Evolutionary conservation across 2,888 invertebrate species (phyloP), one percentile per base, ranked within the genome.

Genomic region (Tanytarsus gracilentus): DNA sequence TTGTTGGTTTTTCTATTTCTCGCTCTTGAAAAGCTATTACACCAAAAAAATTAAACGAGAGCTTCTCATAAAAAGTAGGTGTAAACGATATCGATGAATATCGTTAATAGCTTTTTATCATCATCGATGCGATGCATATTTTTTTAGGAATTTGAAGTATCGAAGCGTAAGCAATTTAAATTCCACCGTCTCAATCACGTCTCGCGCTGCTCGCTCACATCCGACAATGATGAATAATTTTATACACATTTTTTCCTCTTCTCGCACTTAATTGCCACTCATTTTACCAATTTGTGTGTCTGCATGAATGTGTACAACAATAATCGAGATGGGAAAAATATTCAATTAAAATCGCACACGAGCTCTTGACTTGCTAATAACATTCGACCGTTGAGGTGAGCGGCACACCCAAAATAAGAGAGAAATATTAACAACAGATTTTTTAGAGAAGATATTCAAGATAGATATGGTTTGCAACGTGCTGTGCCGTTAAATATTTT

Each of bases 331-430:
- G 16, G 18, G 11, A 21, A 44, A 16, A 44, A 44, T 44, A 44
- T 44, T 44, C 44, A 44, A 44, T 44, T 44, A 44, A 44, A 18
- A 18, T 44, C 21, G 44, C 44, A 44, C 44, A 44, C 44, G 44
- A 44, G 21, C 21, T 11, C n/a, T 33, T 33, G 33, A 33, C 9
- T 33, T n/a, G 33, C 33, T 33, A 33, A 33, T 33, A 9, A 33
- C 6, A n/a, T 33, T n/a, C 9, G 11, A 33, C 33, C 33, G 11
- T 11, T 33, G 9, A 11, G 9, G 11, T 33, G 33, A 33, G 11
- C 9, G 9, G 9, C 33, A 33, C 33, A 33, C 33, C n/a, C n/a
- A 33, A 5, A 9, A 33, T 9, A 2, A 33, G 33, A 3, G 33
- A 33, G 33, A 33, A 5, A 33, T n/a, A n/a, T n/a, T n/a, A n/a